phyloP scores from a whole-genome alignment of 2,888 invertebrate species.

The Synergus umbraculus region DNA sequence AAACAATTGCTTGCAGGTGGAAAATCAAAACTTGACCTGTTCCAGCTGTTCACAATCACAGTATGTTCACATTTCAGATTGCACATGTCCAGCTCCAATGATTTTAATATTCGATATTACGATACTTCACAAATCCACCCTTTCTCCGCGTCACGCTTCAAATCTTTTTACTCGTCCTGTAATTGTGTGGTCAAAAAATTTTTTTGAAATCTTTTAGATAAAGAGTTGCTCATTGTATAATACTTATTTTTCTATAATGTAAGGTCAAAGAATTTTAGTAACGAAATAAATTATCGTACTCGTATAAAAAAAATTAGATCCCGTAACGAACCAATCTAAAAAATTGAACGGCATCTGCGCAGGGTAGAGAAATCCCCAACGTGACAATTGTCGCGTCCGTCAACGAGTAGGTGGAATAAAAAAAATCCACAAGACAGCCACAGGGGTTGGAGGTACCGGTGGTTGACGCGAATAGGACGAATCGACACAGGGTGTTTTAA shows the following conservation, averaged over 20 bases:
- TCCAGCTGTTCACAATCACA: slow-evolving; percentile 66
- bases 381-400: slow-evolving; percentile 58
- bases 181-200: slow-evolving; percentile 20
- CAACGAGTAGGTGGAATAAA: slow-evolving; percentile 57
- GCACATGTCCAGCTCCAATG: slow-evolving; percentile 51
- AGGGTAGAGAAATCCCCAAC: slow-evolving; percentile 66
- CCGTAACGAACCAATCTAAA: slow-evolving; percentile 57
- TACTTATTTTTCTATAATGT: too few relatives aligned
- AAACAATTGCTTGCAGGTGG: slow-evolving; percentile 59
- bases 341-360: slow-evolving; percentile 65
- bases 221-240: too few relatives aligned
- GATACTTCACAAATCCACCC: slow-evolving; percentile 50
- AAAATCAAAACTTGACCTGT: slow-evolving; percentile 60
- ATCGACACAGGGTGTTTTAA: slow-evolving; percentile 74
- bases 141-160: slow-evolving; percentile 32
- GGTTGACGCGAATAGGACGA: slow-evolving; percentile 60
- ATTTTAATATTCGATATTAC: slow-evolving; percentile 51
- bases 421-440: slow-evolving; percentile 55
- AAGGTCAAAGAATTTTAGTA: not conserved
- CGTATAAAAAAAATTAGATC: not conserved
- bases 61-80: slow-evolving; percentile 51
- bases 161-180: slow-evolving; percentile 19
- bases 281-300: not conserved
- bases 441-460: slow-evolving; percentile 51
- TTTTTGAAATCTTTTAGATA: too few relatives aligned